Base-by-base conservation (phyloP, 2,113 vertebrate species). In the Rhea pennata region DNA sequence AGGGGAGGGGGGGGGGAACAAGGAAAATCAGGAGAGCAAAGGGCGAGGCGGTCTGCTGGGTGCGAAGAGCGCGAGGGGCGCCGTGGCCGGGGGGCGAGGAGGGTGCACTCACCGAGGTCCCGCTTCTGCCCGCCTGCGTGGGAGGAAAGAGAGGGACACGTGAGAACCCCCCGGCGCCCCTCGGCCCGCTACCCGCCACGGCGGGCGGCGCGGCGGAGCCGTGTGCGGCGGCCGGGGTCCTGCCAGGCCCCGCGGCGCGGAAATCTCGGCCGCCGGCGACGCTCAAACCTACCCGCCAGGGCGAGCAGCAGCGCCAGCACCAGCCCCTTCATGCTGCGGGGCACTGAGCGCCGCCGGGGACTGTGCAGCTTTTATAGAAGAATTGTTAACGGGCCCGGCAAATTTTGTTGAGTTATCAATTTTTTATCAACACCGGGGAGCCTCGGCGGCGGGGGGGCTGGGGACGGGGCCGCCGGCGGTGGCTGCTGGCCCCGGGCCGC, bases 251-350 rank as follows among this genome's bases (percentile, higher is more conserved):
- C 15, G 17, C 17, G 46, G 46, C 46, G 46, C 46, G 36, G 36
- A 36, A 36, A 36, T 36, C 17, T 19, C 46, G 17, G 46, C 46
- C 46, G 17, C 46, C 46, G 59, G 16, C 42, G 74, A 87, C 91
- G 82, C 23, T 80, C 79, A 29, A 12, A 94, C 97, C 97, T 97
- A 97, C 96, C 97, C 82, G 77, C 97, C 0, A 97, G 46, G 53
- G 93, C 0, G 56, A 97, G 27, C 65, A 72, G 50, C 94, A 97
- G 80, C 61, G 97, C 95, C 75, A 99, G 97, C 89, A 98, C 94
- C 95, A 99, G 90, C 91, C 61, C 96, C 97, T 95, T 99, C 99
- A 99, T 99, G 94, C 81, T 97, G 87, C 91, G 88, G 94, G 90
- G 48, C 26, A 97, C 79, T 97, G 95, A 81, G 70, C 39, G 3